These are phyloP conservation scores for Gymnoscelis rufifasciata DNA, from an alignment of 2,888 invertebrate species.

Conservation along the genomic window DNA sequence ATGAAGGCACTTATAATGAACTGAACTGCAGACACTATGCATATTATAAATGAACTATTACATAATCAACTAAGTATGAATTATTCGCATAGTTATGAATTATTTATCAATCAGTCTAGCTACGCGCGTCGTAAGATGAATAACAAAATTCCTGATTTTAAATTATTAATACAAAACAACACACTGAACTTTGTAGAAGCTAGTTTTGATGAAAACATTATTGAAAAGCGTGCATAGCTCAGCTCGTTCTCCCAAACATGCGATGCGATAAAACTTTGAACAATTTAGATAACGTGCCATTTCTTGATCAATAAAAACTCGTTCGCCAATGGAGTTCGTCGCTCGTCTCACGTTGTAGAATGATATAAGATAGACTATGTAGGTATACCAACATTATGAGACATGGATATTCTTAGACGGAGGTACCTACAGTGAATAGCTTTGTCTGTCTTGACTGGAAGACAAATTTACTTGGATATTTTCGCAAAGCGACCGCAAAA, in stretches of 20 bases:
- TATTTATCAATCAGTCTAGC: too few species aligned
- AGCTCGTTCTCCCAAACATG: conserved; percentile 1
- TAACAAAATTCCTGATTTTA: not conserved
- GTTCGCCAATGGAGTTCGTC: conserved; percentile 6
- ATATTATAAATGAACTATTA: too few species aligned
- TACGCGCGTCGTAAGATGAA: too few species aligned
- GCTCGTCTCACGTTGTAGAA: not conserved
- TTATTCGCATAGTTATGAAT: too few species aligned
- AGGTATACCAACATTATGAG: too few species aligned
- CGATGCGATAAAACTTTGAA: conserved; percentile 21
- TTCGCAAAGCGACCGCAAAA: conserved; percentile 4
- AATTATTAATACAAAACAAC: not conserved
- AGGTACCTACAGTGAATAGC: too few species aligned
- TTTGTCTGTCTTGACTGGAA: conserved; percentile 9
- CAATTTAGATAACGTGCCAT: conserved; percentile 4
- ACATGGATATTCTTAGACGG: too few species aligned
- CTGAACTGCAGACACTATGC: too few species aligned
- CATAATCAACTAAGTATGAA: too few species aligned
- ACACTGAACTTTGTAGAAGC: conserved; percentile 14
- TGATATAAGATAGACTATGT: too few species aligned
- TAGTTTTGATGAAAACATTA: not conserved
- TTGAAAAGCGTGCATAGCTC: conserved; percentile 13
- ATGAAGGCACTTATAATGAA: too few species aligned
- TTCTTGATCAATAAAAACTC: conserved; percentile 26
- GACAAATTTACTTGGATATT: conserved; percentile 2